Percentiles rank a stretch among this genome's conserved stretches.
Evolutionary conservation across 1,140 invertebrate species (phyloP).

Genomic region (Atta colombica): DNA sequence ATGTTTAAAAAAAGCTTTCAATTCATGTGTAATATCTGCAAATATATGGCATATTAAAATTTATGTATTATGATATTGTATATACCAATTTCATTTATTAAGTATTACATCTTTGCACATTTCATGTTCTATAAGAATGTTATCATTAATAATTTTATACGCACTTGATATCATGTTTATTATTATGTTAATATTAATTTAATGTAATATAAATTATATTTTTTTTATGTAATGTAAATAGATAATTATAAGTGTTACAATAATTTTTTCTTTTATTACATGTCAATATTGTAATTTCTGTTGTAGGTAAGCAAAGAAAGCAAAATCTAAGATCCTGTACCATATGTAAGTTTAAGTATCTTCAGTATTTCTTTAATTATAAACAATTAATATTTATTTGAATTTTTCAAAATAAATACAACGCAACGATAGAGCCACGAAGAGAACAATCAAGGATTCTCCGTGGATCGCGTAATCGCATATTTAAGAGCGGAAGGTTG

Average conservation of each 20-base stretch:
- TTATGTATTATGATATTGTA: background rate
- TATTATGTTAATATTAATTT: slow-evolving; percentile 6
- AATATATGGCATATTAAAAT: background rate
- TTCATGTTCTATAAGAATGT: background rate
- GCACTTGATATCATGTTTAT: background rate
- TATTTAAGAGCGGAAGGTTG: slow-evolving; percentile 62
- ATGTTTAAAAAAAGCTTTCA: background rate
- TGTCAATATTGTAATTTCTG: slow-evolving; percentile 37
- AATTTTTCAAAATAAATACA: slow-evolving; percentile 9
- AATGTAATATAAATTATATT: background rate
- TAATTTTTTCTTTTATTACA: background rate
- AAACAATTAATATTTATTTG: slow-evolving; percentile 29
- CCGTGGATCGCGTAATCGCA: slow-evolving; percentile 50
- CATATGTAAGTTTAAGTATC: slow-evolving; percentile 31
- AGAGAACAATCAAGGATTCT: slow-evolving; percentile 16
- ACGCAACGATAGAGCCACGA: slow-evolving; percentile 9
- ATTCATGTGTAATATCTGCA: background rate
- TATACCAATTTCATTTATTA: background rate
- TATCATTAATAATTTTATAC: background rate
- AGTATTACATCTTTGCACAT: background rate
- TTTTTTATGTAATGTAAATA: background rate
- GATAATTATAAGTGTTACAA: background rate
- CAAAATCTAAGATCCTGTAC: background rate
- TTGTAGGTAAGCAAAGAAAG: slow-evolving; percentile 63
- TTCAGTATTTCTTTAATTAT: background rate